A percentile compares a stretch with the other conserved stretches of the same genome.
These are phyloP conservation scores for Argyra leucocephala DNA, from an alignment of 2,888 invertebrate species.

Conservation along the genomic window DNA sequence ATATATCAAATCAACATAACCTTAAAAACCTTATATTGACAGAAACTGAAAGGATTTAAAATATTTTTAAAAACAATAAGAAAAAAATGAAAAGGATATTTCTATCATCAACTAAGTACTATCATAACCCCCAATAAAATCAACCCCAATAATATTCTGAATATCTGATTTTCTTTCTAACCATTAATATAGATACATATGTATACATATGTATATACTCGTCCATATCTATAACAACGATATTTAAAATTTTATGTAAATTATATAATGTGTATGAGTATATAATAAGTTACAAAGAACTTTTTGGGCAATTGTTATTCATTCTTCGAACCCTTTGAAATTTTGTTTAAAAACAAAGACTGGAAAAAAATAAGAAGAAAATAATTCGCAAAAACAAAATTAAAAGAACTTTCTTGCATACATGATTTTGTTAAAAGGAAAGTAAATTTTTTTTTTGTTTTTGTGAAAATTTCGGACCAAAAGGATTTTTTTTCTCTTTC, in stretches of 20 bases:
- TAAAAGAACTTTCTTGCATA: not conserved
- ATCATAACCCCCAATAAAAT: slow-evolving; percentile 6
- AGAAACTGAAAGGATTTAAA: slow-evolving; percentile 3
- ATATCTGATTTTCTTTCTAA: not conserved
- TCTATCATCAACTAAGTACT: slow-evolving; percentile 2
- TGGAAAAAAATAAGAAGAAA: not conserved
- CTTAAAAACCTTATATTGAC: slow-evolving; percentile 4
- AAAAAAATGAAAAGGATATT: not conserved
- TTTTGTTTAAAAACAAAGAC: not conserved
- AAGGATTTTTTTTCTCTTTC: too few relatives aligned
- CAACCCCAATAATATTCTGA: not conserved
- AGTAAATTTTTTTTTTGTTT: not conserved
- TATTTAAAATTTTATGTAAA: not conserved
- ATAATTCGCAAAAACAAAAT: not conserved
- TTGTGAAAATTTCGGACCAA: too few relatives aligned
- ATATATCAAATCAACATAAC: slow-evolving; percentile 3
- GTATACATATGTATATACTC: not conserved
- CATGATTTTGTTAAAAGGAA: not conserved
- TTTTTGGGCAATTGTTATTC: slow-evolving; percentile 3
- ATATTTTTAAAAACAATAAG: not conserved
- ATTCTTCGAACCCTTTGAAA: not conserved
- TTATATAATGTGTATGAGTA: not conserved
- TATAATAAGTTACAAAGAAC: not conserved
- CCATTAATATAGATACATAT: not conserved
- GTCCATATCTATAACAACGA: not conserved